A percentile compares a stretch with the other conserved stretches of the same genome.
phyloP scores from a whole-genome alignment of 2,113 vertebrate genomes.

The Xenopus laevis region DNA sequence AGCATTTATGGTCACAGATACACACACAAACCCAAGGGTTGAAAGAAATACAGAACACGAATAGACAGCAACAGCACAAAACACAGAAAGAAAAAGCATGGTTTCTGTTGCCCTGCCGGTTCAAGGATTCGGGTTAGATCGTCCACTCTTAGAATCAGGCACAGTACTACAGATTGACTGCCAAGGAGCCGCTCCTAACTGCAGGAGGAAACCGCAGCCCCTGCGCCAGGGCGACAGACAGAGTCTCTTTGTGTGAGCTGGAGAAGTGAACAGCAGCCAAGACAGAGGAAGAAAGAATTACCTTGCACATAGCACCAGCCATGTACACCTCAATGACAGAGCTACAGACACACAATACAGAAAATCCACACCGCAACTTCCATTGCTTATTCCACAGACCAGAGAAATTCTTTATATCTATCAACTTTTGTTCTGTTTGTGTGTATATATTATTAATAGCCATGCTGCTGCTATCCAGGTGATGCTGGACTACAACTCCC shows the following conservation, averaged over 20 bases:
- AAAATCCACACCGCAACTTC: background rate
- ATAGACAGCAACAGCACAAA: too few relatives aligned
- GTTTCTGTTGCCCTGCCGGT: constrained; percentile 10
- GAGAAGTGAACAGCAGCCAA: constrained; percentile 13
- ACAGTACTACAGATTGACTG: constrained; percentile 23
- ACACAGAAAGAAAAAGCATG: too few relatives aligned
- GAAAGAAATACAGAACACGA: too few relatives aligned
- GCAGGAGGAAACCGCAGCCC: constrained; percentile 37
- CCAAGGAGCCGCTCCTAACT: constrained; percentile 37
- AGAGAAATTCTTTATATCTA: background rate
- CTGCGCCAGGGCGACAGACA: constrained; percentile 28
- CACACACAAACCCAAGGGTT: too few relatives aligned
- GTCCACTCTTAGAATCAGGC: constrained; percentile 18
- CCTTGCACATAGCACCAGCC: background rate
- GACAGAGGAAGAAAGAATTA: constrained; percentile 1
- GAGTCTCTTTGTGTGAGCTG: constrained; percentile 22
- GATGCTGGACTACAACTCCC: background rate
- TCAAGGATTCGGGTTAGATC: constrained; percentile 9
- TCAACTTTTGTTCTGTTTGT: background rate
- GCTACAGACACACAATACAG: background rate
- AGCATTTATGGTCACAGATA: too few relatives aligned
- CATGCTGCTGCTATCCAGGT: background rate
- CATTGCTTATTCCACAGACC: background rate
- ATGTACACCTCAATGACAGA: background rate
- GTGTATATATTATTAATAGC: background rate